Evolutionary conservation across 1,140 invertebrate species (phyloP).

Genomic region (Hylyphantes graminicola): DNA sequence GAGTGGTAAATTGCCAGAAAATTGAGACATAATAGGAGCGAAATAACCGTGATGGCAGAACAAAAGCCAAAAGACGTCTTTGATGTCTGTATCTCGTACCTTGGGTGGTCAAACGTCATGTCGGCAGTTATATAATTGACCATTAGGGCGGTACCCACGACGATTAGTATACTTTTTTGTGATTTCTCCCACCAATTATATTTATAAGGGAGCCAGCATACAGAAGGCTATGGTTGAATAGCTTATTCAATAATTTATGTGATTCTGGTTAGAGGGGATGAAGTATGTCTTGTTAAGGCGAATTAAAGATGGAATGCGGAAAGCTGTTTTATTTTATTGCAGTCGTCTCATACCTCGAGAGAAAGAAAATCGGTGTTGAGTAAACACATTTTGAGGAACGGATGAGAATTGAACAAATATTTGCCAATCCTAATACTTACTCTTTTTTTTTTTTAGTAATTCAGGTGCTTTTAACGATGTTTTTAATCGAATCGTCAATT

Average conservation of each 20-base stretch:
- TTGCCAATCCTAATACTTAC: no score
- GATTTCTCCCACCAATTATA: slow-evolving; percentile 34
- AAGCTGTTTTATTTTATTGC: neutral
- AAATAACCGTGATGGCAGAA: neutral
- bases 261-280: neutral
- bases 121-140: slow-evolving; percentile 33
- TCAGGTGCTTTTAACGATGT: no score
- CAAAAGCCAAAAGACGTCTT: slow-evolving; percentile 11
- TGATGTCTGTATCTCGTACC: slow-evolving; percentile 24
- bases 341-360: no score
- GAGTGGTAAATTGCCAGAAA: slow-evolving; percentile 39
- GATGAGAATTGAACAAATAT: no score
- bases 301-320: neutral
- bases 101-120: slow-evolving; percentile 48
- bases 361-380: no score
- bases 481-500: no score
- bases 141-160: slow-evolving; percentile 33
- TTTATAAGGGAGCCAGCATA: neutral
- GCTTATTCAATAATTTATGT: slow-evolving; percentile 17
- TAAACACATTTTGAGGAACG: no score
- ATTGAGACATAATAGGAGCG: slow-evolving; percentile 35
- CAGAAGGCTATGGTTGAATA: slow-evolving; percentile 9
- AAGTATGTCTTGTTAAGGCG: neutral
- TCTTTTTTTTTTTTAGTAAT: no score
- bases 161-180: slow-evolving; percentile 4